These are phyloP conservation scores for Synchiropus splendidus DNA, from an alignment of 2,113 vertebrate species.

Conservation along the genomic window DNA sequence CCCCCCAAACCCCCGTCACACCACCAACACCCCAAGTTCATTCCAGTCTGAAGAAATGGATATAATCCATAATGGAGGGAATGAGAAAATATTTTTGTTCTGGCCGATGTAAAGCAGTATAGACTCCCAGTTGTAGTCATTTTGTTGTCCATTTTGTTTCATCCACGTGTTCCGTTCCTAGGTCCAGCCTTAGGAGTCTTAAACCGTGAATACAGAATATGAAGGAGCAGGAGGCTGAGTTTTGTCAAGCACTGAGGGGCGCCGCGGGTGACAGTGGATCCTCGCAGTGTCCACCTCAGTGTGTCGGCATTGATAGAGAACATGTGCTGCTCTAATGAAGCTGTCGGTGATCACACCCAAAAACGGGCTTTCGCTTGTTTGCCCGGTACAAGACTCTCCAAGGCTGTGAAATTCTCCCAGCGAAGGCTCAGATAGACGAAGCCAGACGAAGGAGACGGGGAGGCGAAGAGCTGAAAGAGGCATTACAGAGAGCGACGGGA, in stretches of 20 bases:
- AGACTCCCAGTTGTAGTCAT: conserved; percentile 25
- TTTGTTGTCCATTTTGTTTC: conserved; percentile 34
- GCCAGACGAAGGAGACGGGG: conserved; percentile 40
- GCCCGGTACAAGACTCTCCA: conserved; percentile 46
- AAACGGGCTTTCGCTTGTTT: conserved; percentile 44
- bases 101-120: conserved; percentile 20
- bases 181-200: no score
- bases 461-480: conserved; percentile 45
- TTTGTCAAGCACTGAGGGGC: conserved; percentile 46
- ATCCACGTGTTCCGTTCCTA: no score
- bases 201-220: no score
- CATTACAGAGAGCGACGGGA: conserved; percentile 42
- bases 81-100: conserved; percentile 47
- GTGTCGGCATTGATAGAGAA: conserved; percentile 55
- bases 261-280: conserved; percentile 70
- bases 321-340: no score
- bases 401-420: conserved; percentile 49
- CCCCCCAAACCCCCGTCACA: conserved; percentile 29
- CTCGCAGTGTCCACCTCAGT: conserved; percentile 58
- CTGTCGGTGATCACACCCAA: conserved; percentile 64
- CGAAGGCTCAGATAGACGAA: conserved; percentile 36
- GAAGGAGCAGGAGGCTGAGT: no score
- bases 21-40: no score
- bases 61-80: conserved; percentile 35
- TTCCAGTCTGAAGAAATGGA: no score